A percentile compares a stretch with the other conserved stretches of the same genome.
Evolutionary conservation across 30 jellyfish, hydroid and myxozoan species (phyloP).

Genomic region (Cassiopea andromeda): DNA sequence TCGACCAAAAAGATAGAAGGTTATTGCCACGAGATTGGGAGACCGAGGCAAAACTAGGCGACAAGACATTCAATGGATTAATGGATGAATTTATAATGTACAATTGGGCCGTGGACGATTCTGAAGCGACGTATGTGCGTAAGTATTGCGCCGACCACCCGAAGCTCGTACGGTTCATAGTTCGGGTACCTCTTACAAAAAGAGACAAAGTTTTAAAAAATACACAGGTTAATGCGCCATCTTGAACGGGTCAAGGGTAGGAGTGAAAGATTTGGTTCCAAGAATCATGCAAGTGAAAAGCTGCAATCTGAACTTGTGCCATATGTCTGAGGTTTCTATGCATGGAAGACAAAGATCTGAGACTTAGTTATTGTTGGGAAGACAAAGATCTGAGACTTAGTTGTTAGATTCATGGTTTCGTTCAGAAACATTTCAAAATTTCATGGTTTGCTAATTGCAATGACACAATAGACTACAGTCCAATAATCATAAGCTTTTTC

Average conservation of each 20-base stretch:
- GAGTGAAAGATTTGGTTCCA: background rate
- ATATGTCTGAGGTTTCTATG: too few species aligned
- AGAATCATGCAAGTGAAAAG: background rate
- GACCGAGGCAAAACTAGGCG: constrained; percentile 95
- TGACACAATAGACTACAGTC: too few species aligned
- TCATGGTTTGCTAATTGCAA: too few species aligned
- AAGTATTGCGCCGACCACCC: constrained; percentile 99
- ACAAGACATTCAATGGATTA: constrained; percentile 76
- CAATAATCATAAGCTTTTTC: too few species aligned
- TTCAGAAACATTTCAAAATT: too few species aligned
- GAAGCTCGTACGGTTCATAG: constrained; percentile 93
- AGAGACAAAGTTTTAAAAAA: constrained; percentile 41
- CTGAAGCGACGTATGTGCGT: constrained; percentile 94
- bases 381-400: too few species aligned
- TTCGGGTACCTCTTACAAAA: constrained; percentile 93
- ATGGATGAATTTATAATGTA: constrained; percentile 93
- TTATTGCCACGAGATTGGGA: constrained; percentile 95
- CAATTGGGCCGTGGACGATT: constrained; percentile 93
- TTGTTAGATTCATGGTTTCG: too few species aligned
- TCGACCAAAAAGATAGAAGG: constrained; percentile 70
- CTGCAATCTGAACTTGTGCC: too few species aligned
- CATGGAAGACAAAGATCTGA: too few species aligned
- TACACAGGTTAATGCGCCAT: background rate
- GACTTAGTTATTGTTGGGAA: too few species aligned
- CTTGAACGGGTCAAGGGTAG: background rate